These are phyloP conservation scores for Rhipidura dahli DNA, from an alignment of 2,113 vertebrate species.

Conservation along the genomic window DNA sequence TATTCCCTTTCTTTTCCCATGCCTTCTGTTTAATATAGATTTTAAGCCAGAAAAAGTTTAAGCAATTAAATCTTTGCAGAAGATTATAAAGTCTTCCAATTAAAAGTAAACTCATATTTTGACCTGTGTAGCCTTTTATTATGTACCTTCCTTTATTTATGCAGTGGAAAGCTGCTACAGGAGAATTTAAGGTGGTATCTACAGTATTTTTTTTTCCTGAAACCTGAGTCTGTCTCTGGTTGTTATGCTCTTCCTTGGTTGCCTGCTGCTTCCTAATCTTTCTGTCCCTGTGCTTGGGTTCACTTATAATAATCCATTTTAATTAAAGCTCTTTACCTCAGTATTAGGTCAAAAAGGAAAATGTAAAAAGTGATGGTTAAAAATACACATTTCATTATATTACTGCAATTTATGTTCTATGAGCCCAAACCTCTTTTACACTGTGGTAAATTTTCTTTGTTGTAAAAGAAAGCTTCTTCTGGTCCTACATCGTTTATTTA, in stretches of 20 bases:
- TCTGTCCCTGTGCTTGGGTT: background rate
- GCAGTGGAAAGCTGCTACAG: background rate
- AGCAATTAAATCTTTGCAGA: background rate
- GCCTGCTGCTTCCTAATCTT: background rate
- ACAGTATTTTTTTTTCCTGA: background rate
- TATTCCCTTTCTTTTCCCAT: background rate
- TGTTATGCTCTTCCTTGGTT: background rate
- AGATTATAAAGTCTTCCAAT: background rate
- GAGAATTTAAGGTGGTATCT: background rate
- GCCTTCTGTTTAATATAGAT: background rate
- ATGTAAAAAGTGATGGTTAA: background rate
- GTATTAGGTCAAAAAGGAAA: background rate
- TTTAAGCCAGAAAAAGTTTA: background rate
- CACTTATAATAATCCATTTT: background rate
- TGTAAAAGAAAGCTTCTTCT: background rate
- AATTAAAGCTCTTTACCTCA: background rate
- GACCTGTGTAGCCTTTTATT: background rate
- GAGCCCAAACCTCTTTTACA: background rate
- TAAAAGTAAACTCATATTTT: constrained; percentile 12
- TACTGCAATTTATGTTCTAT: background rate
- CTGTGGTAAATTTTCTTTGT: background rate
- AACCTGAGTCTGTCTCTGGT: background rate
- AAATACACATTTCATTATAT: constrained; percentile 1
- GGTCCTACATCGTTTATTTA: background rate
- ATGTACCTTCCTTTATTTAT: background rate